These are phyloP conservation scores for Pelmatolapia mariae DNA, from an alignment of 2,113 vertebrate genomes.

Conservation along the genomic window DNA sequence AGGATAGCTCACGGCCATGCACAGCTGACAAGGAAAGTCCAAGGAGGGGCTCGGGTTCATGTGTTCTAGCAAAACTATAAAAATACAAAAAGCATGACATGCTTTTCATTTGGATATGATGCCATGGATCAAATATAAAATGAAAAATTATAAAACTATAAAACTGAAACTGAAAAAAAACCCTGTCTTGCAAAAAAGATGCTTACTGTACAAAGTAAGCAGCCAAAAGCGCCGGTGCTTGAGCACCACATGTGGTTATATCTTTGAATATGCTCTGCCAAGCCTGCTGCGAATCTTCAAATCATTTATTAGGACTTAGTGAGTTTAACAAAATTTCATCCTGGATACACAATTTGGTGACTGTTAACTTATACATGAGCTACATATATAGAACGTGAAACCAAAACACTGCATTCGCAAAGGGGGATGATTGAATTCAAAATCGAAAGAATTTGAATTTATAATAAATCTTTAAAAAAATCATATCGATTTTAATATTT, in stretches of 20 bases:
- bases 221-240: background rate
- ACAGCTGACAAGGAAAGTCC: background rate
- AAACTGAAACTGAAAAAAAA: background rate
- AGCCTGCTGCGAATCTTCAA: background rate
- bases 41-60: background rate
- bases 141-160: background rate
- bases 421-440: background rate
- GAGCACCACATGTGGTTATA: background rate
- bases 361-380: background rate
- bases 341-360: background rate
- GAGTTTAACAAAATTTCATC: background rate
- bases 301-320: background rate
- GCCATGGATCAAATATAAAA: background rate
- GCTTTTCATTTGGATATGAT: background rate
- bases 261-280: background rate
- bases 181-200: background rate
- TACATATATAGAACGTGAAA: background rate
- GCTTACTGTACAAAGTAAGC: background rate
- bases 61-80: background rate
- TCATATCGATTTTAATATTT: background rate
- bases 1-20: background rate
- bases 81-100: background rate
- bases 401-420: background rate
- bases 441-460: background rate
- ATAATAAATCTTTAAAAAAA: background rate